Percentiles rank a stretch among this genome's conserved stretches.
Conservation (phyloP, 2,888 invertebrate species). For the Tenodera sinensis region DNA sequence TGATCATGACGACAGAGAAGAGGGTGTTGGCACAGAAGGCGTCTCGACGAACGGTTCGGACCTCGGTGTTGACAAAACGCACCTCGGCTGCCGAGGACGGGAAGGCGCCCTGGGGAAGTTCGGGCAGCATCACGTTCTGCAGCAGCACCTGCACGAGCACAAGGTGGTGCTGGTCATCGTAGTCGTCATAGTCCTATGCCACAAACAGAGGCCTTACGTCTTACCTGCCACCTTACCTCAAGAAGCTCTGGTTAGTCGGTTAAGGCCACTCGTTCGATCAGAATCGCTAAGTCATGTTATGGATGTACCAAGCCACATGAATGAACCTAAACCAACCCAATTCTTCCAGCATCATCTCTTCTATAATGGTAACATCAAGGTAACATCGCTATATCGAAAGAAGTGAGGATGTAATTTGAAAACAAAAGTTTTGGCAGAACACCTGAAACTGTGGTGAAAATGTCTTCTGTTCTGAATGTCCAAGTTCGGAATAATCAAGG, state of each 20-base stretch:
- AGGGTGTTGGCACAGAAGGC: constrained; percentile 67
- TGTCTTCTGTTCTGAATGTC: too few species aligned
- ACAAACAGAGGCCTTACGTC: neutral
- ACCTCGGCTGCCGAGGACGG: constrained; percentile 62
- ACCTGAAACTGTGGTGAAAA: too few species aligned
- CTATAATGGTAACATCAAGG: too few species aligned
- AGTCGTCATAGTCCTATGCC: neutral
- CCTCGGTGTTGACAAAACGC: constrained; percentile 46
- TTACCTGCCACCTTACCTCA: neutral
- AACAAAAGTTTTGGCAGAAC: too few species aligned
- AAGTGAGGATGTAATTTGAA: too few species aligned
- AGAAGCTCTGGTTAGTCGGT: neutral
- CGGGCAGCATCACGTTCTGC: constrained; percentile 56
- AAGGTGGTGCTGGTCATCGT: constrained; percentile 1
- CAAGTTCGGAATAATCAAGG: too few species aligned
- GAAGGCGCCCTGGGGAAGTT: constrained; percentile 59
- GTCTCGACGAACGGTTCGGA: constrained; percentile 55
- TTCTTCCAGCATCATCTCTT: neutral
- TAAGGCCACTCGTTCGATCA: neutral
- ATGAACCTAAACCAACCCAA: neutral
- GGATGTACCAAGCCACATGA: neutral
- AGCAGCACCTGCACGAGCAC: constrained; percentile 56
- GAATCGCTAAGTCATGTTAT: neutral
- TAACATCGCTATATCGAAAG: too few species aligned
- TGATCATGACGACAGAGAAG: constrained; percentile 57